A percentile compares a stretch with the other conserved stretches of the same genome.
phyloP scores from a whole-genome alignment of 2,113 vertebrate genomes.

The Charadrius vociferus region DNA sequence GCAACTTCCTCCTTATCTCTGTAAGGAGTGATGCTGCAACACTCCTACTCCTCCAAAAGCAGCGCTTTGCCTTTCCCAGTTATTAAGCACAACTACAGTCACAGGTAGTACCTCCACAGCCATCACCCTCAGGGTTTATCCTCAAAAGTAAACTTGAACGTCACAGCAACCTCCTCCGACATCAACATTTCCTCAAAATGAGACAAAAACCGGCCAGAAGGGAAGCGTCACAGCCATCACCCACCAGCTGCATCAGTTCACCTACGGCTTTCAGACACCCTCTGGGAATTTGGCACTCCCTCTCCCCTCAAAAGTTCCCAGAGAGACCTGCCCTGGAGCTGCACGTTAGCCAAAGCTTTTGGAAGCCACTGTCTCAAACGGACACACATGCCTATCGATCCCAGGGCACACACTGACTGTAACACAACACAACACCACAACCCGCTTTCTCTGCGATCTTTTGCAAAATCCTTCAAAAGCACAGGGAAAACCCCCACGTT shows the following conservation, averaged over 20 bases:
- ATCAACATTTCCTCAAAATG: accelerated
- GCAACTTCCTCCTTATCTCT: accelerated
- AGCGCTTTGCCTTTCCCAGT: background rate
- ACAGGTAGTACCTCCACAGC: background rate
- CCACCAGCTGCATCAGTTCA: too few relatives aligned
- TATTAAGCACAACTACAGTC: background rate
- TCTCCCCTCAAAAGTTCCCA: background rate
- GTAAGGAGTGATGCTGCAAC: background rate
- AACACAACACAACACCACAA: accelerated
- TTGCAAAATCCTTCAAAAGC: background rate
- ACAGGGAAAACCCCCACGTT: accelerated
- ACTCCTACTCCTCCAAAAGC: accelerated
- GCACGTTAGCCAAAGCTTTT: background rate
- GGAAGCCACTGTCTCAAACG: background rate
- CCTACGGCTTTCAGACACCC: background rate
- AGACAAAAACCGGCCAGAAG: background rate
- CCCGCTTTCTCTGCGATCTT: accelerated
- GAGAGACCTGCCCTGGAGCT: accelerated
- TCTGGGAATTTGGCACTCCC: background rate
- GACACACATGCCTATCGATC: accelerated
- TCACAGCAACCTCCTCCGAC: background rate
- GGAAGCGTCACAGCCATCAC: accelerated
- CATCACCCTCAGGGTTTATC: background rate
- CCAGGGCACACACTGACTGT: accelerated
- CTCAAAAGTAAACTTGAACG: background rate